Base-by-base conservation (phyloP, 1,140 invertebrate genomes). In the Drosophila takahashii region DNA sequence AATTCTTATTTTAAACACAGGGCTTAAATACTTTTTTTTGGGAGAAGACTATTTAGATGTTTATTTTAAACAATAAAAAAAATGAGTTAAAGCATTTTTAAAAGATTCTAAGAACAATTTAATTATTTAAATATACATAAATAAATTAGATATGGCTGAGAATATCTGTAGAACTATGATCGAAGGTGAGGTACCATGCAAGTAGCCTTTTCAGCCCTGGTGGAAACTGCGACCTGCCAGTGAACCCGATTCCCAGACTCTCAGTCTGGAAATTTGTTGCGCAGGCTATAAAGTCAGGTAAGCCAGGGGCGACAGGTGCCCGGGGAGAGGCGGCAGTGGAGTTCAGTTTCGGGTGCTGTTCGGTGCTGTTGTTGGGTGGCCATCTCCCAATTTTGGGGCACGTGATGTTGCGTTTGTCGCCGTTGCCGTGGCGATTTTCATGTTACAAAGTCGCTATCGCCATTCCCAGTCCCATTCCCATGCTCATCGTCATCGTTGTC, bases 351-450 rank as follows among this genome's bases (percentile, higher is more conserved):
- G 54, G 58, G 66, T 45, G 18, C 7, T n/a, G 26, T n/a, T n/a
- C n/a, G n/a, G n/a, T n/a, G n/a, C n/a, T 22, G 47, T 51, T 22
- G 16, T 18, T 57, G 53, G 54, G 42, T 13, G 58, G 64, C 26
- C 58, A 34, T 50, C 45, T 11, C 22, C 60, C 66, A 76, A 62
- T 77, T 59, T 51, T 44, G 60, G 77, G 78, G 60, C 81, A 84
- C 81, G 81, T 86, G 81, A 80, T 86, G 81, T 86, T 86, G 78
- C 79, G 78, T 81, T 76, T 75, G 73, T 76, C 60, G 73, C 53
- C 71, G 73, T 76, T 76, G 74, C 79, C 81, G 83, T 87, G 81
- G 81, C 75, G 83, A 86, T 86, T 86, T 85, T 81, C 81, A 81
- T 85, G 81, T 78, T 85, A 85, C 81, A 86, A 81, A 85, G 81